Base-by-base conservation (phyloP, 2,797 vertebrate species). In the Botia kubotai region DNA sequence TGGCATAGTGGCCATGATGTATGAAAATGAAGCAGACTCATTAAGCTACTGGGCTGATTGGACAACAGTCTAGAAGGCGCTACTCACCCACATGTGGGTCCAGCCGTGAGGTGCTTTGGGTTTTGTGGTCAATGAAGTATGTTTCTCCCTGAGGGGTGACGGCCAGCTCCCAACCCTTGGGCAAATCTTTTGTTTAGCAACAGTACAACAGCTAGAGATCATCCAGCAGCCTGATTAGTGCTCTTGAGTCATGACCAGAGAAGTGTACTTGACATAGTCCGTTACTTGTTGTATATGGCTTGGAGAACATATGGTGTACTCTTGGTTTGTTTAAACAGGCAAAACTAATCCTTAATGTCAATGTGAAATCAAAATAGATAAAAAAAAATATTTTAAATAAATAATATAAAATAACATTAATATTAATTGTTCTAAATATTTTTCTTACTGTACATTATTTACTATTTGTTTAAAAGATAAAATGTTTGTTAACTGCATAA, bases 111-210 rank as follows among this genome's bases (percentile, higher is more conserved):
- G 88, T 90, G 85, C 83, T 87, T 77, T 90, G 87, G 80, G 86
- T 83, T 90, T 90, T 90, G 89, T 90, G 89, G 88, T 91, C 88
- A 87, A 89, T 90, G 89, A 89, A 89, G 88, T 86, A 89, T n/a
- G 82, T 88, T 85, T 90, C 90, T 89, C 88, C 87, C 86, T 88
- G 87, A 86, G 89, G 60, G 36, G 84, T 90, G 76, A 86, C 76
- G 60, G 88, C 85, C 83, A 87, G 87, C 81, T 90, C 89, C 89
- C 88, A 91, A 84, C 85, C 89, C 66, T 89, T 82, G 36, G 89
- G 89, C 75, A 90, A 77, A 65, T 87, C 85, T 82, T 86, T 89
- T 91, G 89, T 89, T 88, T 70, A 82, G 80, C 81, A 90, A 86
- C 82, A 90, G 83, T 83, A 86, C 81, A 87, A 87, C 79, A 89